Conservation (phyloP, 1,140 invertebrate genomes). For the Chironomus striatipennis region DNA sequence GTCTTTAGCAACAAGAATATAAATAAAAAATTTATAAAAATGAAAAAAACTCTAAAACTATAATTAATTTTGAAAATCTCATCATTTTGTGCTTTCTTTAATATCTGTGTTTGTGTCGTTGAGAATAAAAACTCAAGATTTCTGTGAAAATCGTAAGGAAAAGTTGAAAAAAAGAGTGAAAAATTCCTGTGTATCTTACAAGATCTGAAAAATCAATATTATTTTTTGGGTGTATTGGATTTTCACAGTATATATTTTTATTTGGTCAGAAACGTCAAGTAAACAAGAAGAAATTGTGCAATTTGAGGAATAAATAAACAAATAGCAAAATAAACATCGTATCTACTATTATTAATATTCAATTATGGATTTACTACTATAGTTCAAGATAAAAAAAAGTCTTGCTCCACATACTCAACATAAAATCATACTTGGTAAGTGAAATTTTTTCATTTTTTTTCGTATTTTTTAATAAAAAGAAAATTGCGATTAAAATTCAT, state of each 20-base stretch:
- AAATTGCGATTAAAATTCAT: too few relatives aligned
- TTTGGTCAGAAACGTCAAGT: neutral
- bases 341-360: neutral
- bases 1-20: neutral
- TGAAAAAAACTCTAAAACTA: conserved; percentile 9
- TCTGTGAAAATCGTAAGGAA: neutral
- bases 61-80: neutral
- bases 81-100: too few relatives aligned
- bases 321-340: neutral
- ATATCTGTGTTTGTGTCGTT: too few relatives aligned
- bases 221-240: conserved; percentile 7
- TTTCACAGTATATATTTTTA: neutral
- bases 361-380: neutral
- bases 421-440: conserved; percentile 2
- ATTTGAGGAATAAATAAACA: conserved; percentile 6
- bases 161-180: neutral
- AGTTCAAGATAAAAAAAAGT: neutral
- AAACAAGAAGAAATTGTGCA: neutral
- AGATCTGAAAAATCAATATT: conserved; percentile 14
- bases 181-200: neutral
- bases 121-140: too few relatives aligned
- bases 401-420: neutral
- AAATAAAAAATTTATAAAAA: neutral
- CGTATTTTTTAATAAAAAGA: too few relatives aligned
- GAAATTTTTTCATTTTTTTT: neutral